Evolutionary conservation across 1,140 invertebrate genomes (phyloP).

Genomic region (Coelopa frigida): DNA sequence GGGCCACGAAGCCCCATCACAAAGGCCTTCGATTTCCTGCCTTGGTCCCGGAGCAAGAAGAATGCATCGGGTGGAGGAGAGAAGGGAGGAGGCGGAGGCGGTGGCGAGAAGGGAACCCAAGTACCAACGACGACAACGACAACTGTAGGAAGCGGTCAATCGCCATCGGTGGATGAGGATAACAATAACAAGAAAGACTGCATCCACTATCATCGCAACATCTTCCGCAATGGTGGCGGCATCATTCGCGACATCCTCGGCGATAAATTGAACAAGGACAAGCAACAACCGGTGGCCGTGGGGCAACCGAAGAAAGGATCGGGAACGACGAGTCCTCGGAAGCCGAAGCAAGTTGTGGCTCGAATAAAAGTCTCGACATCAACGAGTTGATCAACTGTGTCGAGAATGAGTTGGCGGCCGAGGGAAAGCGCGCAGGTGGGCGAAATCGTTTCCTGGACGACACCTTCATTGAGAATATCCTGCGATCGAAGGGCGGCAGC

Average conservation of each 20-base stretch:
- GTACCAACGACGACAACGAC: too few species aligned
- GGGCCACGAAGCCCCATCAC: slow-evolving; percentile 36
- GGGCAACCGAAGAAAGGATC: slow-evolving; percentile 15
- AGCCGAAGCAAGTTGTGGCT: slow-evolving; percentile 25
- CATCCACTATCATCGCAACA: slow-evolving; percentile 35
- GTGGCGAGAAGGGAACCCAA: too few species aligned
- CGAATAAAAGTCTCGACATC: slow-evolving; percentile 41
- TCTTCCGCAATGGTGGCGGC: slow-evolving; percentile 36
- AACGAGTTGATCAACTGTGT: slow-evolving; percentile 34
- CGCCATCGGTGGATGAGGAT: slow-evolving; percentile 19
- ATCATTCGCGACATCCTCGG: slow-evolving; percentile 37
- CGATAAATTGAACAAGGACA: slow-evolving; percentile 32
- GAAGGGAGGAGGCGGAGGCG: too few species aligned
- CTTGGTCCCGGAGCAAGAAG: slow-evolving; percentile 23
- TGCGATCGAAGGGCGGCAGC: slow-evolving; percentile 16
- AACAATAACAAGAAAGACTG: slow-evolving; percentile 5
- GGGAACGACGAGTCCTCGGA: slow-evolving; percentile 14
- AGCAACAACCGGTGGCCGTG: slow-evolving; percentile 22
- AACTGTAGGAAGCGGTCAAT: too few species aligned
- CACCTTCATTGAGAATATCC: slow-evolving; percentile 38
- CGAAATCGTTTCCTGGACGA: slow-evolving; percentile 32
- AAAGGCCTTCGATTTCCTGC: slow-evolving; percentile 41
- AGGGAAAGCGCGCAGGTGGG: neutral
- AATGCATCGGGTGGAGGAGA: too few species aligned
- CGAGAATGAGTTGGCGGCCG: slow-evolving; percentile 21